Evolutionary conservation across 2,113 vertebrate genomes (phyloP).

Genomic region (Bothrops jararaca): DNA sequence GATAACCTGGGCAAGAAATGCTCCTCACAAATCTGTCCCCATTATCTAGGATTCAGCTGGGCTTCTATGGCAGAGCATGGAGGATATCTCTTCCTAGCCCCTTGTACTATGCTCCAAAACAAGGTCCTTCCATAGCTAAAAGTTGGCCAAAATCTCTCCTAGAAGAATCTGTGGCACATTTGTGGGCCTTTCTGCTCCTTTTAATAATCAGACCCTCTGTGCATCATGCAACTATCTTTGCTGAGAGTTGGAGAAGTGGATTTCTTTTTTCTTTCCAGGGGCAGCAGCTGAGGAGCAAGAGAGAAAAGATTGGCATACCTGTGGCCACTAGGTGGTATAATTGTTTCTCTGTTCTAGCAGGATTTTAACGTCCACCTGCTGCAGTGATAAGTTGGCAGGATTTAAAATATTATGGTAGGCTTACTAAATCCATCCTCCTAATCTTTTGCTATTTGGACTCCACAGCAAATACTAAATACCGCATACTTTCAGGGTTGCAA

Average conservation of each 20-base stretch:
- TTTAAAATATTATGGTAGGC: conserved; percentile 43
- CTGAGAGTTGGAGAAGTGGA: neutral
- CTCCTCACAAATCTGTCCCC: neutral
- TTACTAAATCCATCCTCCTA: conserved; percentile 52
- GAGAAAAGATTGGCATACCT: neutral
- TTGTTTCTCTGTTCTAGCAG: neutral
- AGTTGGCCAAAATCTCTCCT: neutral
- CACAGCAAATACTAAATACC: conserved; percentile 30
- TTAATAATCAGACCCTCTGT: too few relatives aligned
- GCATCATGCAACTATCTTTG: neutral
- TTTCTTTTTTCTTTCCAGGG: neutral
- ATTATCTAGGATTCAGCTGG: neutral
- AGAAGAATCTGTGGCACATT: neutral
- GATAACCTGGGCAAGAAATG: neutral
- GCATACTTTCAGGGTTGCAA: conserved; percentile 19
- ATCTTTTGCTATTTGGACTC: conserved; percentile 33
- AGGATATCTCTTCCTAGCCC: neutral
- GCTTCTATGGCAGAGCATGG: neutral
- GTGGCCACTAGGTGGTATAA: conserved; percentile 55
- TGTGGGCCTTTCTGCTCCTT: neutral
- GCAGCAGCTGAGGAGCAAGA: neutral
- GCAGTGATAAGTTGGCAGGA: neutral
- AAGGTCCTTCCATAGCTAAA: neutral
- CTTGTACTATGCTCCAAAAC: neutral
- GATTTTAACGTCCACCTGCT: neutral